Base-by-base conservation (phyloP, 2,113 vertebrate genomes). In the Lepus timidus region DNA sequence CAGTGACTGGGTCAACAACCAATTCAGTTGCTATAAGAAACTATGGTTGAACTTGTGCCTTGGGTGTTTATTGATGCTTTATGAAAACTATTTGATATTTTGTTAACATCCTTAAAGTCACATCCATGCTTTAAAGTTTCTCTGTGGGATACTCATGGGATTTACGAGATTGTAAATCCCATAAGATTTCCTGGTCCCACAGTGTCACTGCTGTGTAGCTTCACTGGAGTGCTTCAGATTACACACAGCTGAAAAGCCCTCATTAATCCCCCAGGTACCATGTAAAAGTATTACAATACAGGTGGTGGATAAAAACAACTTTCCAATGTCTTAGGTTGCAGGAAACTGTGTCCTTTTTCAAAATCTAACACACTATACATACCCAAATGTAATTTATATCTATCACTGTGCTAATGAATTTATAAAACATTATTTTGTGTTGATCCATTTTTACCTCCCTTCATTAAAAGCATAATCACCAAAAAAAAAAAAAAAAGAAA, bases 391-490 rank as follows among this genome's bases (percentile, higher is more conserved):
- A 84, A 88, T 92, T 89, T 86, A 92, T 29, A 93, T 85, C 70
- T 91, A 79, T 84, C 88, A 89, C 64, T 93, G 80, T 93, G 82
- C 75, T 95, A 90, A 94, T 86, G 20, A 95, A 58, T 95, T 92
- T 93, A 80, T 92, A 64, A 93, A 89, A 75, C 82, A 80, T 88
- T 94, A 76, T 95, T 95, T 92, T 82, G 91, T 86, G 87, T 78
- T 90, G 90, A 90, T 92, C 88, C 64, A 74, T 97, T 96, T 97
- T 97, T 95, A 92, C 74, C 31, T 88, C 70, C 62, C 74, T 95
- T 68, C 88, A 97, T 97, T 97, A 97, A 97, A 97, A 97, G 82
- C 71, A 0, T 96, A 95, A 92, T 27, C 8, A 93, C n/a, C 62
- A 71, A 36, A 36, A 36, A 36, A 36, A 36, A 36, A 3, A 36